Evolutionary conservation across 2,113 vertebrate genomes (phyloP).

Genomic region (Gambusia holbrooki): DNA sequence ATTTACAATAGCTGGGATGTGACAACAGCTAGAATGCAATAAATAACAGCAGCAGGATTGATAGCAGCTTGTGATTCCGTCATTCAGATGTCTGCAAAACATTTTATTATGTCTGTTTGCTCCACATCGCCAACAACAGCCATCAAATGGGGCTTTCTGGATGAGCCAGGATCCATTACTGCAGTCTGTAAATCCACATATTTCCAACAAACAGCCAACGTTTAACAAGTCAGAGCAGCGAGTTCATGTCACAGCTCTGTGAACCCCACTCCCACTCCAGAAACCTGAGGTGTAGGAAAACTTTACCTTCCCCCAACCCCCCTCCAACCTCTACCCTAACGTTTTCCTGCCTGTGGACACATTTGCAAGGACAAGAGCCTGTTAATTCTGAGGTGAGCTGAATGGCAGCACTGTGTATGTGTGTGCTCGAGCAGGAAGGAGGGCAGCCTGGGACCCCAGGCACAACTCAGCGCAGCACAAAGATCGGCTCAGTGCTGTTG

Average conservation of each 20-base stretch:
- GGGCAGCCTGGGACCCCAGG: conserved; percentile 40
- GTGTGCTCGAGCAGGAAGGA: conserved; percentile 31
- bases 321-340: not conserved
- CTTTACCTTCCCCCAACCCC: conserved; percentile 6
- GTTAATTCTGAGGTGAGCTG: conserved; percentile 75
- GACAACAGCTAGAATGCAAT: not conserved
- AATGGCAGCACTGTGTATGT: conserved; percentile 71
- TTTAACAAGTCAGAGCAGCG: conserved; percentile 48
- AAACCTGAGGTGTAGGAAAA: conserved; percentile 22
- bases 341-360: conserved; percentile 57
- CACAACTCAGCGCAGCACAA: conserved; percentile 53
- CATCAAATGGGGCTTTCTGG: not conserved
- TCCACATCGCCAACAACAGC: not conserved
- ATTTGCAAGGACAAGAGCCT: conserved; percentile 67
- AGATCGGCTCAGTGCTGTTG: conserved; percentile 65
- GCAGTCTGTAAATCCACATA: conserved; percentile 1
- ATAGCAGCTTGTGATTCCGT: not conserved
- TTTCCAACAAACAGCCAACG: conserved; percentile 43
- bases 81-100: not conserved
- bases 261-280: conserved; percentile 27
- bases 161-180: not conserved
- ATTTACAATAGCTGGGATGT: not conserved
- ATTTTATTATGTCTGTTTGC: not conserved
- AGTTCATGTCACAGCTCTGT: conserved; percentile 35
- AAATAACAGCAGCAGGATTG: not conserved